These are phyloP conservation scores for Dascillus cervinus DNA, from an alignment of 2,888 invertebrate genomes.

Conservation along the genomic window DNA sequence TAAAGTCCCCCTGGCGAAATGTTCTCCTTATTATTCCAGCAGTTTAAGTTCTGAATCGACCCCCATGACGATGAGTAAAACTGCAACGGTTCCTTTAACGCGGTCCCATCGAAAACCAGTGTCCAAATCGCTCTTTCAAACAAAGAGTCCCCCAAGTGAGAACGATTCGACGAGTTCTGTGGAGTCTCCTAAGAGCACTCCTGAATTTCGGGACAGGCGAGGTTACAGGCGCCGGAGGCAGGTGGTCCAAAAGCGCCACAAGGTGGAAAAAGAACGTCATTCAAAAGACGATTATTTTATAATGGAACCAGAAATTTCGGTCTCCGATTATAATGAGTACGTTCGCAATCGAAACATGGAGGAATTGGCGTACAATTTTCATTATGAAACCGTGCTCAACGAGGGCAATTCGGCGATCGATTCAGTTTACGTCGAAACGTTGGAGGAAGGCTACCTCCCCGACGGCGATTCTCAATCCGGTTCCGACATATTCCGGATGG, in stretches of 20 bases:
- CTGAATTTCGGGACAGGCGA: conserved; percentile 46
- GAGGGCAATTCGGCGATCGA: conserved; percentile 25
- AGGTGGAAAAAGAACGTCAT: conserved; percentile 45
- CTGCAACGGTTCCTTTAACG: conserved; percentile 41
- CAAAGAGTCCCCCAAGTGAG: conserved; percentile 66
- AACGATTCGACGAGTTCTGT: conserved; percentile 69
- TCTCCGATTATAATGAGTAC: conserved; percentile 35
- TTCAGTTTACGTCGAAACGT: conserved; percentile 27
- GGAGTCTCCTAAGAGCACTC: conserved; percentile 54
- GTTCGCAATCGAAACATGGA: conserved; percentile 34
- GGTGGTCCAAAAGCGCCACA: conserved; percentile 50
- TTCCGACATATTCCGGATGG: conserved; percentile 42
- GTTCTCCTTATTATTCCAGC: conserved; percentile 69
- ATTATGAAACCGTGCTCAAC: conserved; percentile 30
- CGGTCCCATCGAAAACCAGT: conserved; percentile 44
- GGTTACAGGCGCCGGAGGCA: conserved; percentile 63
- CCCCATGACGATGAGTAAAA: conserved; percentile 59
- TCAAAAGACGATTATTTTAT: conserved; percentile 38
- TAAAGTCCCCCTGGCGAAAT: conserved; percentile 52
- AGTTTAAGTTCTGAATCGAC: conserved; percentile 68
- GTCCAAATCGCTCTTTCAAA: conserved; percentile 51
- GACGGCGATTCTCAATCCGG: conserved; percentile 50
- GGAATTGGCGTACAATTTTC: conserved; percentile 34
- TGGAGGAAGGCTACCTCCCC: conserved; percentile 59
- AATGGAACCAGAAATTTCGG: conserved; percentile 31